Conservation (phyloP, 2,113 vertebrate genomes). For the Ramphastos sulfuratus region DNA sequence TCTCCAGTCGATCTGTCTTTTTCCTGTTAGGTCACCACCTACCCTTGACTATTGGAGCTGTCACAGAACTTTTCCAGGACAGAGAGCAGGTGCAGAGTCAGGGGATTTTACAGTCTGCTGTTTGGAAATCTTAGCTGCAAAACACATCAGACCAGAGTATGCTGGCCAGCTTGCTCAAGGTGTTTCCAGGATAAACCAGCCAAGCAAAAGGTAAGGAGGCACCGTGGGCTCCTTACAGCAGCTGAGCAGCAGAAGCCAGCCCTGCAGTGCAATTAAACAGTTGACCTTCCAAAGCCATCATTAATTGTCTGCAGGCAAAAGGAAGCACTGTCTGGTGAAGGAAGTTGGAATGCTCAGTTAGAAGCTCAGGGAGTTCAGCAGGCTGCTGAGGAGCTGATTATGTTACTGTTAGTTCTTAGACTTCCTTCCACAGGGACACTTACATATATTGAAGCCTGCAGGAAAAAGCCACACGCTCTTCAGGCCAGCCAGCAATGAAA, state of each 20-base stretch:
- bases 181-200: background rate
- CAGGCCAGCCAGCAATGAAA: background rate
- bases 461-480: background rate
- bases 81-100: background rate
- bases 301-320: background rate
- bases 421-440: constrained; percentile 16
- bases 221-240: background rate
- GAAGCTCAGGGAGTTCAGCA: background rate
- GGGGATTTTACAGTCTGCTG: background rate
- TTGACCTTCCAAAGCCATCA: background rate
- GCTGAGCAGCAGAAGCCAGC: background rate
- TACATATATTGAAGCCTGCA: background rate
- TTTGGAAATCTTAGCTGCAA: background rate
- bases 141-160: rapidly evolving
- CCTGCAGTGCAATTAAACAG: background rate
- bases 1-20: background rate
- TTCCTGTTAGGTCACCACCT: rapidly evolving
- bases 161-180: background rate
- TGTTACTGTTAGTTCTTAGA: background rate
- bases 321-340: background rate
- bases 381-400: constrained; percentile 6
- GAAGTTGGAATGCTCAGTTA: background rate
- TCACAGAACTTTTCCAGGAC: background rate
- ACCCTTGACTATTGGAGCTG: background rate
- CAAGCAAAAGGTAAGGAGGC: background rate